phyloP scores from a whole-genome alignment of 2,113 vertebrate genomes.

The Recurvirostra avosetta region DNA sequence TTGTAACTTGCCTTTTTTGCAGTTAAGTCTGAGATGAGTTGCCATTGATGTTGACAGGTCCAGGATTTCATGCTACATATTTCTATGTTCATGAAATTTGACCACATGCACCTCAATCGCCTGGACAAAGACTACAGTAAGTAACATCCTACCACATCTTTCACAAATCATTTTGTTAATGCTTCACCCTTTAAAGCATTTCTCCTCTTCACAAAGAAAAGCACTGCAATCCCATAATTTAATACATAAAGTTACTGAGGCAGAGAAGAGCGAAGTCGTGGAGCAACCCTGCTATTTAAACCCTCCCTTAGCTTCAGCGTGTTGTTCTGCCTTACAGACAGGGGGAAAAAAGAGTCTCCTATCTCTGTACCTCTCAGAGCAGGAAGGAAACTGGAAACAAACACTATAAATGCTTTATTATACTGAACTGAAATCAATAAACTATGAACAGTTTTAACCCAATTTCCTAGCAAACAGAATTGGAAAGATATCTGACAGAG shows the following conservation, averaged over 20 bases:
- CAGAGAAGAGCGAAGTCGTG: background rate
- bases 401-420: constrained; percentile 24
- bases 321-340: background rate
- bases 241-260: background rate
- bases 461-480: constrained; percentile 34
- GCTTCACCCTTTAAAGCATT: background rate
- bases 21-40: background rate
- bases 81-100: background rate
- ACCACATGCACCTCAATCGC: too few relatives aligned
- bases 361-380: background rate
- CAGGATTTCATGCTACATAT: background rate
- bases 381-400: constrained; percentile 45
- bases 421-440: constrained; percentile 40
- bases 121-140: background rate
- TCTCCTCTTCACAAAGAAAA: background rate
- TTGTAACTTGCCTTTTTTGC: background rate
- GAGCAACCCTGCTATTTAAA: background rate
- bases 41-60: background rate
- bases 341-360: background rate
- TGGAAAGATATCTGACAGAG: background rate
- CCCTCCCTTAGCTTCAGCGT: background rate
- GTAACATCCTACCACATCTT: background rate
- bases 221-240: background rate
- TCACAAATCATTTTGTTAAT: background rate
- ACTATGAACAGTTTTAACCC: constrained; percentile 2